Evolutionary conservation across 2,113 vertebrate genomes (phyloP), one percentile per base, ranked within the genome.

Genomic region (Gymnarchus niloticus): DNA sequence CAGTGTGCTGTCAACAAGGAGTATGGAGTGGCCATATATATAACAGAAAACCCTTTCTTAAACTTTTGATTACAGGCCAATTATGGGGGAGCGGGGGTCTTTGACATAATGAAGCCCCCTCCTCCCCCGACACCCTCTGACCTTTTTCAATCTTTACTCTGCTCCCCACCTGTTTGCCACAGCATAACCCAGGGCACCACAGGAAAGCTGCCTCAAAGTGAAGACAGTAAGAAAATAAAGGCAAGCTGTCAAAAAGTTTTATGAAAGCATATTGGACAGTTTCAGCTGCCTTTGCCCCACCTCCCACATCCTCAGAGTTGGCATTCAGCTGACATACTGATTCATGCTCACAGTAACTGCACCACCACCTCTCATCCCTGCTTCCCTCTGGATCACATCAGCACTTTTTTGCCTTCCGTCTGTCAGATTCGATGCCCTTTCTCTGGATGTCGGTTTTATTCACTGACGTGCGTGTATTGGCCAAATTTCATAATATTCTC

Each of bases 101-200:
- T 44, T 65, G 56, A 82, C 78, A 52, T 23, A 23, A 51, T 33
- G 4, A 37, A 21, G 25, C 6, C 85, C 54, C 3, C 85, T 52
- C n/a, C 69, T 12, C 52, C 46, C 81, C 14, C 12, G 33, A 52
- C 69, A 21, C 69, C 51, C 37, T 17, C 19, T 33, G 56, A 56
- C 73, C 85, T 52, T 81, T 85, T 25, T 52, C 84, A 78, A 6
- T 78, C 10, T 54, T 54, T 48, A 21, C 51, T n/a, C 49, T 49
- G 37, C 33, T 59, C 49, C 49, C 17, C 61, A 85, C 69, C 76
- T 57, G 56, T 81, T 44, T 9, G 6, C 25, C 19, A 54, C 69
- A 12, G 48, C 21, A 56, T 57, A 28, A 77, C 37, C 44, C 44
- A 44, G 41, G 76, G 28, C 33, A 77, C 52, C 69, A 52, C 33